Base-by-base conservation (phyloP, 2,888 invertebrate species). In the Thera britannica region DNA sequence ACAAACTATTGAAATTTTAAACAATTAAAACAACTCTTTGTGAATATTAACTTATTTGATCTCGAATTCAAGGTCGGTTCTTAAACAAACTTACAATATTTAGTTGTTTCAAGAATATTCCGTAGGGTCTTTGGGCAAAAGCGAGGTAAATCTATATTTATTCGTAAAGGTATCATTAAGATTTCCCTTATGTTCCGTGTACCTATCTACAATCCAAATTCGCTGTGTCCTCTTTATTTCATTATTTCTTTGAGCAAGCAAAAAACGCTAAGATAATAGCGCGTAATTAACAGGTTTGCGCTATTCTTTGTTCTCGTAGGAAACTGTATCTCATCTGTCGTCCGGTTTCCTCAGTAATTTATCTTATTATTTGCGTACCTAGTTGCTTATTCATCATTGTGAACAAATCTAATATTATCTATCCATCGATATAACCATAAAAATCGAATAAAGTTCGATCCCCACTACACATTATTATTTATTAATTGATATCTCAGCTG, bases 251-350 rank as follows among this genome's bases (percentile, higher is more conserved):
- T 44, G 44, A 62, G 38, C 36, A 23, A 48, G 38, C 41, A 64
- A 64, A 65, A 62, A 44, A 51, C 23, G 9, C 56, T 35, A 12
- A 57, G 46, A 52, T 36, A 59, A 23, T 36, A 36, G 8, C 60
- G 34, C 54, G 23, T 58, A 54, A 62, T 67, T 58, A 62, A 46
- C 54, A 58, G 11, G 58, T 65, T 58, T 8, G 58, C 44, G 58
- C 54, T 61, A 35, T 68, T 68, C 62, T 65, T 65, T 67, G 66
- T 67, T 62, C 60, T 48, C 51, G 52, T 8, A 67, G 67, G 62
- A 67, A 62, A 46, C 62, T 67, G 62, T 66, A 65, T 65, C 57
- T 60, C 57, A 61, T 58, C 57, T 62, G 61, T 54, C 65, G 62
- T 62, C 62, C 58, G 41, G 68, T 62, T 61, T 12, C 55, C 61